A percentile compares a stretch with the other conserved stretches of the same genome.
These are phyloP conservation scores for Nycteola revayana DNA, from an alignment of 2,888 invertebrate genomes.

Conservation along the genomic window DNA sequence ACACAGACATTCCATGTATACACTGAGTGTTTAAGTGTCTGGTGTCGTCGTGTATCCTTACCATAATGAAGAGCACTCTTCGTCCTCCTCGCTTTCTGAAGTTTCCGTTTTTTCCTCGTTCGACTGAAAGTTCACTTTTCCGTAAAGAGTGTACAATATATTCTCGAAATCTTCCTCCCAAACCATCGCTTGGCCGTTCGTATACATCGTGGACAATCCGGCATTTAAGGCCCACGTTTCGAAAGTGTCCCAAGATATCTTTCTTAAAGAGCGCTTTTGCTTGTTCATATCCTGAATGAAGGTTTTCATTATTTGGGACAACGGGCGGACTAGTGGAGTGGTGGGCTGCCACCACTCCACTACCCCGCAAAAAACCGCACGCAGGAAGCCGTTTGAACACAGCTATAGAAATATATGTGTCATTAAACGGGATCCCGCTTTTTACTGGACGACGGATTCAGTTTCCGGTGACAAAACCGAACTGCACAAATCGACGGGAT, in stretches of 20 bases:
- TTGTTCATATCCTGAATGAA: not conserved
- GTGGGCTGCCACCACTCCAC: slow-evolving; percentile 10
- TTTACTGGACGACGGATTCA: slow-evolving; percentile 11
- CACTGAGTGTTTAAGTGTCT: no score
- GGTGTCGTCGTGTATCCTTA: slow-evolving; percentile 2
- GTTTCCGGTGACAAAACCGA: slow-evolving; percentile 20
- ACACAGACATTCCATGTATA: no score
- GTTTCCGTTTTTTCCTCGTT: not conserved
- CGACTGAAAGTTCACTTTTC: not conserved
- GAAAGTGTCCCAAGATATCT: not conserved
- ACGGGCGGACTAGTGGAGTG: slow-evolving; percentile 2
- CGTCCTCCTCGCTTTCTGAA: no score
- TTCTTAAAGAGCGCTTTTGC: not conserved
- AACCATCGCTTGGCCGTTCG: not conserved
- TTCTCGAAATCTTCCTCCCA: not conserved
- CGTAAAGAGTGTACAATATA: not conserved
- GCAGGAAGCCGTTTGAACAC: slow-evolving; percentile 2
- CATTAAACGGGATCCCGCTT: slow-evolving; percentile 12
- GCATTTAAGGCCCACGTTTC: not conserved
- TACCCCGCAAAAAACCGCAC: slow-evolving; percentile 8
- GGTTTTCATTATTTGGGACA: not conserved
- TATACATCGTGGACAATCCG: not conserved
- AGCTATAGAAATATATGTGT: slow-evolving; percentile 10
- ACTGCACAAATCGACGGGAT: slow-evolving; percentile 20
- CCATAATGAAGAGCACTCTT: no score